A percentile compares a stretch with the other conserved stretches of the same genome.
These are phyloP conservation scores for Otis tarda DNA, from an alignment of 2,113 vertebrate genomes.

Conservation along the genomic window DNA sequence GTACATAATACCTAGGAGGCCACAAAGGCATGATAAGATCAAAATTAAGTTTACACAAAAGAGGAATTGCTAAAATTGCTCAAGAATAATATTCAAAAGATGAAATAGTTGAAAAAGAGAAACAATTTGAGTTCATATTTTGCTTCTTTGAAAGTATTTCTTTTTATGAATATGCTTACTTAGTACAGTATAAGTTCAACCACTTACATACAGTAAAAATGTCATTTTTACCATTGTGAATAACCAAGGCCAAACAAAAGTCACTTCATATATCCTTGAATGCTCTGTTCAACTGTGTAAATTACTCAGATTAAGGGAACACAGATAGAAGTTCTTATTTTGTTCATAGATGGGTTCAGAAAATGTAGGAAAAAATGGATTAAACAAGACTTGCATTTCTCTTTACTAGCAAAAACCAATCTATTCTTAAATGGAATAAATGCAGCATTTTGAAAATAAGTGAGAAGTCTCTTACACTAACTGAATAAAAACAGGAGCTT, in stretches of 20 bases:
- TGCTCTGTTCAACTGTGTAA: neutral
- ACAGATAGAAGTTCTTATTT: neutral
- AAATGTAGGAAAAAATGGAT: neutral
- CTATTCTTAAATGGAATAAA: neutral
- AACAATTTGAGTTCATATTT: neutral
- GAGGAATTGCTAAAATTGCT: neutral
- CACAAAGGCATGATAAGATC: neutral
- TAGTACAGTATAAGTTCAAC: neutral
- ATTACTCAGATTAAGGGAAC: neutral
- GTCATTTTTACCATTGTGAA: neutral
- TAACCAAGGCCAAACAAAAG: neutral
- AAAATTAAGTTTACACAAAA: neutral
- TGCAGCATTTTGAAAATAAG: neutral
- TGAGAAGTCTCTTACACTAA: neutral
- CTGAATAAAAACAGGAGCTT: neutral
- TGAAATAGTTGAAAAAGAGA: neutral
- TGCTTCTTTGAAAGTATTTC: neutral
- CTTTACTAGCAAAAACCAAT: neutral
- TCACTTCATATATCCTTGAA: neutral
- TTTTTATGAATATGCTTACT: neutral
- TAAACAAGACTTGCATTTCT: neutral
- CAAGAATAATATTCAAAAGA: neutral
- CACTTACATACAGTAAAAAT: neutral
- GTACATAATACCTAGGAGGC: neutral
- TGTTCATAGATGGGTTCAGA: neutral